Base-by-base conservation (phyloP, 1,140 invertebrate genomes). In the Chironomus tepperi region DNA sequence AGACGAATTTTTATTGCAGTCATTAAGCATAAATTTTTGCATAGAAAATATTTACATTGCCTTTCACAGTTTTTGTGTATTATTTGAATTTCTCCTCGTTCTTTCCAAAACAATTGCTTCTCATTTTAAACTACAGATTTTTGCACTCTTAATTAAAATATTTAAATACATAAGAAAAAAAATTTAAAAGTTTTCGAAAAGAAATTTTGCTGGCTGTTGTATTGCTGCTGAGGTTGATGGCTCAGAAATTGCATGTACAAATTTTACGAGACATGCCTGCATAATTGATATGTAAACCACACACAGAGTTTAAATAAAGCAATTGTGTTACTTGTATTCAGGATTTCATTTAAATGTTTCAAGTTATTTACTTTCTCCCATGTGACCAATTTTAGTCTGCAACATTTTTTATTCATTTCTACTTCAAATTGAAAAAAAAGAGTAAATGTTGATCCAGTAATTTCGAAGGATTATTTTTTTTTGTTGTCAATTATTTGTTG, bases 281-380 rank as follows among this genome's bases (percentile, higher is more conserved):
- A 57, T 57, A 57, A 57, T 57, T 57, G 47, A 57, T n/a, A 57
- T 57, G 47, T 57, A 57, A 57, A 57, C 47, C 47, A 57, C 47
- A 57, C 47, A 34, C 24, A 34, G 24, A 34, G 24, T 34, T 34
- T 34, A 34, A 34, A 34, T 34, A 34, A 34, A 34, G 24, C 24
- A 34, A 34, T 34, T 34, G 24, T 34, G 24, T 34, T 34, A 34
- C 24, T 34, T 34, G 24, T 34, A 34, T 5, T 34, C 24, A 34
- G 24, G 24, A 34, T 34, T 34, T 34, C 24, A 34, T 34, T 34
- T 5, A 34, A 34, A 34, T 34, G 24, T 34, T 34, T 34, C 24
- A 34, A 34, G 24, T 5, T 57, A 57, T 57, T 57, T 57, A n/a
- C 12, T 57, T 57, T 57, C 47, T 57, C 47, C 47, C 47, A 57